Evolutionary conservation across 2,113 vertebrate genomes (phyloP).

Genomic region (Bos indicus): DNA sequence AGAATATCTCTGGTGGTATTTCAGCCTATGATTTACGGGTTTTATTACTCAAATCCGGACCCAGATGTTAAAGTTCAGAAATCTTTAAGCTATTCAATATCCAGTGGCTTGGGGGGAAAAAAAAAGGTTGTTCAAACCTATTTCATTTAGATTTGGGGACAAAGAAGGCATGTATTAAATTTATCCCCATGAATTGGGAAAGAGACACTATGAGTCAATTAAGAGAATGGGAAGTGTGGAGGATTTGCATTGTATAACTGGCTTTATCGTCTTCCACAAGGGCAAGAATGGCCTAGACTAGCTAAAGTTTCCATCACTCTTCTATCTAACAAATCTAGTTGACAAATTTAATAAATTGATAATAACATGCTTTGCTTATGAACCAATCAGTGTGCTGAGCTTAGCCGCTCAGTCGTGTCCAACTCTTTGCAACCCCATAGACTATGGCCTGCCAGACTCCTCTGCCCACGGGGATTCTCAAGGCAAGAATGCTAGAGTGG

Average conservation of each 20-base stretch:
- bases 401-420: not conserved
- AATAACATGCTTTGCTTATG: not conserved
- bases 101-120: not conserved
- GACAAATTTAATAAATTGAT: not conserved
- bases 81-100: not conserved
- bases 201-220: not conserved
- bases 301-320: not conserved
- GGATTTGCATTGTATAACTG: not conserved
- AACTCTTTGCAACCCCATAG: not conserved
- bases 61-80: not conserved
- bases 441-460: not conserved
- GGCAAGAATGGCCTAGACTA: not conserved
- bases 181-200: not conserved
- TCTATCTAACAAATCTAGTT: not conserved
- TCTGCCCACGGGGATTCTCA: fast-evolving
- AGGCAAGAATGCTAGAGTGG: not conserved
- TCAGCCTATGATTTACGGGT: not conserved
- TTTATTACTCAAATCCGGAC: not conserved
- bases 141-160: not conserved
- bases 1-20: not conserved
- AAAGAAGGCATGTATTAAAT: not conserved
- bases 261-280: not conserved
- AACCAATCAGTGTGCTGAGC: not conserved
- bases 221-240: not conserved
- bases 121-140: not conserved